phyloP scores from a whole-genome alignment of 2,113 vertebrate genomes.

The Silurus asotus region DNA sequence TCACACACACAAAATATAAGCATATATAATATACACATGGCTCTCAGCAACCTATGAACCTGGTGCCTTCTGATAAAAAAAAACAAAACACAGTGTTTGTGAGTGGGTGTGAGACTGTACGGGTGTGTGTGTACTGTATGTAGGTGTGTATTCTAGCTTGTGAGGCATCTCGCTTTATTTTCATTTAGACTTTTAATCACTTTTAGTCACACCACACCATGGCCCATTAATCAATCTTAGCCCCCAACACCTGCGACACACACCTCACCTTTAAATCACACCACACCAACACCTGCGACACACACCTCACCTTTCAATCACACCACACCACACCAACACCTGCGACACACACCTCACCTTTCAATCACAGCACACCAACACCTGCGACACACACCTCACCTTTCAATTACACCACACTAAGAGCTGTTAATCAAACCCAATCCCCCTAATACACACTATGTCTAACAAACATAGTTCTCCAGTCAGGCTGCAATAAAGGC shows the following conservation, averaged over 20 bases:
- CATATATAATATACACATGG: background rate
- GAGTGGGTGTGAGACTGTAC: background rate
- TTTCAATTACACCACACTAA: background rate
- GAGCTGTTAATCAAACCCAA: background rate
- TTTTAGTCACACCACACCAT: background rate
- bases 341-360: constrained; percentile 1
- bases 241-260: background rate
- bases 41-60: constrained; percentile 10
- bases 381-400: background rate
- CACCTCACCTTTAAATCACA: background rate
- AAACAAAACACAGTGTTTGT: background rate
- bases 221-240: background rate
- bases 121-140: background rate
- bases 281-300: background rate
- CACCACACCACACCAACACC: background rate
- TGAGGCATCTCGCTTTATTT: background rate
- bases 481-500: background rate
- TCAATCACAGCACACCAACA: background rate
- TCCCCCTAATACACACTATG: too few relatives aligned
- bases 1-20: background rate
- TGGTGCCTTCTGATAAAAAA: constrained; percentile 15
- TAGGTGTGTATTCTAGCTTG: background rate
- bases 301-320: background rate
- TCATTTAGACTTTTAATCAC: background rate
- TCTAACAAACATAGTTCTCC: background rate